phyloP scores from a whole-genome alignment of 2,888 invertebrate genomes.

The Sesamia inferens region DNA sequence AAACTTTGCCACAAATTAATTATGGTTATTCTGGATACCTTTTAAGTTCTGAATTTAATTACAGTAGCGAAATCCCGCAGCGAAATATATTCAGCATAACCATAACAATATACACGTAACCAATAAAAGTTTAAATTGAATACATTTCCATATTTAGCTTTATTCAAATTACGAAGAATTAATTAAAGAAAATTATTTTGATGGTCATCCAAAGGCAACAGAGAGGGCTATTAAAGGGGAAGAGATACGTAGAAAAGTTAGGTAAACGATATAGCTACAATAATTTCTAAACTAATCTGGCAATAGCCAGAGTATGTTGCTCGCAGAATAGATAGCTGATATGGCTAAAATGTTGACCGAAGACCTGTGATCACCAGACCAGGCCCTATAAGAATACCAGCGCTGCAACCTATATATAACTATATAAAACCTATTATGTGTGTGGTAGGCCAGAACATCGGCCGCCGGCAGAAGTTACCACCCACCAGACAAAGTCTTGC shows the following conservation, averaged over 20 bases:
- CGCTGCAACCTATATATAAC: too few relatives aligned
- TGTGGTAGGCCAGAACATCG: too few relatives aligned
- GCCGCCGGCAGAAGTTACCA: too few relatives aligned
- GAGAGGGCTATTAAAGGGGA: too few relatives aligned
- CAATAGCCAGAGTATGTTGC: too few relatives aligned
- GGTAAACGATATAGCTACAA: neutral
- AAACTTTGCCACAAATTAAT: slow-evolving; percentile 36
- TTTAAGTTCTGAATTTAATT: slow-evolving; percentile 55
- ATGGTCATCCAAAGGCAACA: neutral
- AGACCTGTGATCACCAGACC: too few relatives aligned
- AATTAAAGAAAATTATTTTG: neutral
- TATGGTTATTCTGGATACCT: slow-evolving; percentile 26
- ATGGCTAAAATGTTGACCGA: neutral
- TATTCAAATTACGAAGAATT: slow-evolving; percentile 5
- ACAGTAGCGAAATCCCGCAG: slow-evolving; percentile 25
- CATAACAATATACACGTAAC: slow-evolving; percentile 19
- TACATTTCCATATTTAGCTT: neutral
- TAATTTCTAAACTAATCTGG: neutral
- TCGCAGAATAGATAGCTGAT: neutral
- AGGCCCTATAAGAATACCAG: too few relatives aligned
- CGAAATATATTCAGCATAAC: slow-evolving; percentile 28
- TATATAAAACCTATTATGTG: too few relatives aligned
- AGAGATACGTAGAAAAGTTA: neutral
- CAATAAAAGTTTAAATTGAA: slow-evolving; percentile 13
- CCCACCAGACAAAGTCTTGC: too few relatives aligned